Conservation (phyloP, 2,888 invertebrate genomes). For the Malachius bipustulatus region DNA sequence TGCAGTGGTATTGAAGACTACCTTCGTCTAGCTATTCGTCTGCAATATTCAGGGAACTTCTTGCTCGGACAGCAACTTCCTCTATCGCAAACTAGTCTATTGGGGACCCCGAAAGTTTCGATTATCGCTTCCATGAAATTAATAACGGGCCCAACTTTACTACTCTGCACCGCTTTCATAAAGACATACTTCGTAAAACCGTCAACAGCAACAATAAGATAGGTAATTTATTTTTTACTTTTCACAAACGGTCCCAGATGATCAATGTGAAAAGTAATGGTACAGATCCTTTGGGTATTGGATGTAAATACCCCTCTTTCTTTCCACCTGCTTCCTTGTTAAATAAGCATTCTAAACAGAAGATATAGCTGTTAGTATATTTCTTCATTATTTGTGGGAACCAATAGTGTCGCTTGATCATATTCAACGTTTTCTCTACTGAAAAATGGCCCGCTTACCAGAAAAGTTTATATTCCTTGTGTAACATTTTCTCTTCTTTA, state of each 20-base stretch:
- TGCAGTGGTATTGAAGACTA: constrained; percentile 20
- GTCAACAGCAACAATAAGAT: constrained; percentile 25
- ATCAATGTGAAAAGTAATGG: constrained; percentile 25
- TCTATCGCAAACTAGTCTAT: constrained; percentile 17
- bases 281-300: constrained; percentile 16
- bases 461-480: constrained; percentile 21
- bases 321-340: no score
- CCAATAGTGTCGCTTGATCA: no score
- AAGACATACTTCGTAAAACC: constrained; percentile 29
- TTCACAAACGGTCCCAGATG: constrained; percentile 22
- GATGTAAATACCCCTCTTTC: constrained; percentile 17
- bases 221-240: constrained; percentile 18
- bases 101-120: constrained; percentile 18
- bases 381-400: constrained; percentile 22
- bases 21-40: constrained; percentile 17
- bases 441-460: constrained; percentile 26
- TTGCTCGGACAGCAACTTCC: constrained; percentile 20
- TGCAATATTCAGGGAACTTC: no score
- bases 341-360: constrained; percentile 25
- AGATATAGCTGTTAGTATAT: constrained; percentile 24
- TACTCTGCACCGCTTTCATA: constrained; percentile 18
- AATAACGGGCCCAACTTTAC: constrained; percentile 12
- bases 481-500: constrained; percentile 11
- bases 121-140: no score
- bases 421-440: constrained; percentile 19